Conservation (phyloP, 2,888 invertebrate genomes). For the Sarcophaga carnaria region DNA sequence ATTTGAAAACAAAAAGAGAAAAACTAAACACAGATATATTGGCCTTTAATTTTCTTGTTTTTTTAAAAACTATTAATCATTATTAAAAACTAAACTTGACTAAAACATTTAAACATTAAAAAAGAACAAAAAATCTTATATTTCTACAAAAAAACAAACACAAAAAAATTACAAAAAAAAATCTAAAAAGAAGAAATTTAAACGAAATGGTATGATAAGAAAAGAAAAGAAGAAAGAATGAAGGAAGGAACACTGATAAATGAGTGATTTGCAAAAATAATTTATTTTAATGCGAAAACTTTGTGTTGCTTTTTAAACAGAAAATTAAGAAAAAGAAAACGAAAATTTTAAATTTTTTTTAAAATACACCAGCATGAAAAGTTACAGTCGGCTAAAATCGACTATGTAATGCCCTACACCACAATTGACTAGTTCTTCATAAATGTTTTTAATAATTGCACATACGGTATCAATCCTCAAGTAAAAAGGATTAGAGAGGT, state of each 20-base stretch:
- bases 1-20: neutral
- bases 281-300: neutral
- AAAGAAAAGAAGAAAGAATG: neutral
- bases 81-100: slow-evolving; percentile 36
- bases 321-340: neutral
- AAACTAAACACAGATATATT: slow-evolving; percentile 68
- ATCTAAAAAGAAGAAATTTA: neutral
- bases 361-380: too few species aligned
- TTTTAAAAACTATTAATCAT: slow-evolving; percentile 44
- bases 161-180: slow-evolving; percentile 14
- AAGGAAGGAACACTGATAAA: slow-evolving; percentile 5
- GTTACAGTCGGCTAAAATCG: too few species aligned
- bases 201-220: neutral
- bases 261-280: slow-evolving; percentile 33
- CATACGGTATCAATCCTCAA: too few species aligned
- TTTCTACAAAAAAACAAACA: slow-evolving; percentile 29
- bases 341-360: too few species aligned
- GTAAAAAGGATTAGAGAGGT: too few species aligned
- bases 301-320: too few species aligned
- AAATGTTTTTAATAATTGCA: too few species aligned
- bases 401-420: too few species aligned
- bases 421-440: too few species aligned
- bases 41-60: slow-evolving; percentile 67
- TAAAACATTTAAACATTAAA: slow-evolving; percentile 5
- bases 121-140: slow-evolving; percentile 30